phyloP scores from a whole-genome alignment of 2,888 invertebrate species.

The Diplazon laetatorius region DNA sequence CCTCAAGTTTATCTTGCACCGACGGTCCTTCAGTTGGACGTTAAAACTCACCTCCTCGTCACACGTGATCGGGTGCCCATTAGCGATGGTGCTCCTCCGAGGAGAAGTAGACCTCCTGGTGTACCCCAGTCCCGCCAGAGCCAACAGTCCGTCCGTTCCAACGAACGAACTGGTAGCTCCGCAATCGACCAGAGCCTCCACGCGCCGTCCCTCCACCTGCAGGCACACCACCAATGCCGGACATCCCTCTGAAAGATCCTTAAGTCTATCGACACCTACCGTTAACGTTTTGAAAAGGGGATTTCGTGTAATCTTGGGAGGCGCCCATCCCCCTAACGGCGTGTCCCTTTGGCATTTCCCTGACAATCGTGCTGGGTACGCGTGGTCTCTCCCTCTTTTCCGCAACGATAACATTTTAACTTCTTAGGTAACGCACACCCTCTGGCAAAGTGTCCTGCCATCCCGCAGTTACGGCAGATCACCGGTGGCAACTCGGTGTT shows the following conservation, averaged over 20 bases:
- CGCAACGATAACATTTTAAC: conserved; percentile 19
- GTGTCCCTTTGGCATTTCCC: conserved; percentile 5
- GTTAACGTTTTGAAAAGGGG: neutral
- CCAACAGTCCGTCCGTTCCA: no score
- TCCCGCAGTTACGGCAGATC: conserved; percentile 27
- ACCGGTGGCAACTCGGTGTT: no score
- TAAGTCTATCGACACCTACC: neutral
- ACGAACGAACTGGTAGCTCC: no score
- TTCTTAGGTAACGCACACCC: neutral
- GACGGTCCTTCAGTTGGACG: no score
- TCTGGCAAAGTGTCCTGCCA: conserved; percentile 15
- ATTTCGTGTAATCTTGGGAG: neutral
- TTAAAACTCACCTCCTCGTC: no score
- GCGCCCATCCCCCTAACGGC: neutral
- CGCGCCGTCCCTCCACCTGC: neutral
- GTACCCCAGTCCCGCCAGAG: no score
- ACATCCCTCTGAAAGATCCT: neutral
- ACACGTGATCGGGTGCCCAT: no score
- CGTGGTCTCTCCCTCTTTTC: conserved; percentile 1
- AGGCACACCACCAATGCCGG: neutral
- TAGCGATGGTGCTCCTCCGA: no score
- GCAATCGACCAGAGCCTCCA: neutral
- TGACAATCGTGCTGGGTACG: conserved; percentile 1
- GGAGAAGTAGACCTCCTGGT: no score
- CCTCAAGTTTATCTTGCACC: no score